Percentiles rank a stretch among this genome's conserved stretches.
Conservation (phyloP, 2,888 invertebrate species). For the Lasioglossum oenotherae region DNA sequence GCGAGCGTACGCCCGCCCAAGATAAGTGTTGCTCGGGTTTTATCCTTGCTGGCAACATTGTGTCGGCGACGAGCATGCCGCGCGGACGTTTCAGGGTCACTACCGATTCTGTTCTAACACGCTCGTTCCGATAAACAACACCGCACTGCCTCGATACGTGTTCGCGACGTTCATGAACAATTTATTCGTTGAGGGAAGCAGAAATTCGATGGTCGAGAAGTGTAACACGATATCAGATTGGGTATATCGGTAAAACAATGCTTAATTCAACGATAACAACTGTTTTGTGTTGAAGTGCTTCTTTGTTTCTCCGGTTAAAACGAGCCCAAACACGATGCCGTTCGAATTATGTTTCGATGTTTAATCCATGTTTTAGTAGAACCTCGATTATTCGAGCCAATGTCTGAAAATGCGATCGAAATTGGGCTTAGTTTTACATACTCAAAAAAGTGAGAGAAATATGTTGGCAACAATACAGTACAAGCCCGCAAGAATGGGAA, state of each 20-base stretch:
- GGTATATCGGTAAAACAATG: not conserved
- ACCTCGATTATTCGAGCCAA: not conserved
- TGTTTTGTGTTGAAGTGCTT: not conserved
- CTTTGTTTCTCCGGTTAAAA: not conserved
- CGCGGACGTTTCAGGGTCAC: constrained; percentile 27
- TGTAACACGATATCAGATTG: not conserved
- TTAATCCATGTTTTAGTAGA: not conserved
- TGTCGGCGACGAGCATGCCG: not conserved
- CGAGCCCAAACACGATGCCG: not conserved
- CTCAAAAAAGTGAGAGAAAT: not conserved
- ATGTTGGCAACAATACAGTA: not conserved
- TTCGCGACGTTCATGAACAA: not conserved
- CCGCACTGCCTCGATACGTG: not conserved
- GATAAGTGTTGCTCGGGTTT: constrained; percentile 48
- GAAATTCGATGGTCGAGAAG: not conserved
- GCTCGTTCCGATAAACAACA: not conserved
- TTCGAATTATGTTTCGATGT: not conserved
- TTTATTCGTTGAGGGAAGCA: not conserved
- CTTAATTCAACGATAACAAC: not conserved
- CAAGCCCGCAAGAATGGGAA: not conserved
- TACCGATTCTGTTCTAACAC: constrained; percentile 26
- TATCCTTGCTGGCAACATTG: constrained; percentile 23
- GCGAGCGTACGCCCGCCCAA: constrained; percentile 23
- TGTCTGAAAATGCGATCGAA: not conserved
- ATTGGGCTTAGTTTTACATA: not conserved